Evolutionary conservation across 2,113 vertebrate species (phyloP), one percentile per base, ranked within the genome.

Genomic region (Amazona vittata): DNA sequence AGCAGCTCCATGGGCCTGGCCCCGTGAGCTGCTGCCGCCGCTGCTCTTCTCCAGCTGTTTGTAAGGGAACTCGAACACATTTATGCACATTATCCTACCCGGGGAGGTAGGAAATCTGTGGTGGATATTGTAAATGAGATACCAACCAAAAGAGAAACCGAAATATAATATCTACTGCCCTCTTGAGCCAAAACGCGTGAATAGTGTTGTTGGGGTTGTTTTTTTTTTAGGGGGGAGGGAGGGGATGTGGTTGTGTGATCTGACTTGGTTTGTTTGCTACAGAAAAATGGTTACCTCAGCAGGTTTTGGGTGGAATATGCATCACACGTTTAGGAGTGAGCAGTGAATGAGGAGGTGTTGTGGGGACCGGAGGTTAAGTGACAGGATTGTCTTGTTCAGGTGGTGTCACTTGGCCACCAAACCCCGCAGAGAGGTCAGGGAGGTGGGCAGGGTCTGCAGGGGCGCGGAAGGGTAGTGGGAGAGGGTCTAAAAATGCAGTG

Each of bases 61-160:
- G 55, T 76, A 79, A 37, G 92, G 89, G 86, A 92, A 80, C 79
- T 95, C 78, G 78, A 81, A 63, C 77, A 76, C n/a, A 5, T 94
- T 96, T 97, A 97, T 97, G 97, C 97, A 97, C 95, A 94, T 97
- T 79, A 62, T 71, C 95, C 94, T 97, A 31, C 90, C 89, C 53
- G 4, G 83, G 44, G 81, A 83, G 87, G 84, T 79, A 19, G 53
- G 86, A 87, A 87, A 65, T 91, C 84, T 62, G 55, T 81, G 46
- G 94, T 83, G 86, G 96, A 81, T 94, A 90, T 94, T 83, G 69
- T 89, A 50, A 70, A 55, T 26, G 75, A 70, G 82, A 87, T 81
- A 14, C 90, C 93, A 86, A 94, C 94, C 84, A 65, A 95, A 95
- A 96, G 94, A 94, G 81, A 86, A 96, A 71, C 76, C 0, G 33